Base-by-base conservation (phyloP, 2,797 vertebrate species). In the Galagoides demidoff region DNA sequence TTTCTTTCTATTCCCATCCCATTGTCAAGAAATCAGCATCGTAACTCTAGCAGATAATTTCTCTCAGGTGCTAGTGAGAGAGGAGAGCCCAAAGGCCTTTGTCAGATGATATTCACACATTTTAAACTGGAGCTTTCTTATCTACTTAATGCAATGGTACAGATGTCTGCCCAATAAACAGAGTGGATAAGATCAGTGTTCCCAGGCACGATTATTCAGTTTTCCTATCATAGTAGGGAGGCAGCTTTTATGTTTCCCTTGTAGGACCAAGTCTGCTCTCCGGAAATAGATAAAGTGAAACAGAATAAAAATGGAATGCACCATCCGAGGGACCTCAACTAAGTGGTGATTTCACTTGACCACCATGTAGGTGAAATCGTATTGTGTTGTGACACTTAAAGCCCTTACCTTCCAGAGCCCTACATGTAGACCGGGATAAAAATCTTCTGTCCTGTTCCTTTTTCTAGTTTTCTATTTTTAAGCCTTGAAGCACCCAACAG, bases 271-370 rank as follows among this genome's bases (percentile, higher is more conserved):
- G 9, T 34, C 14, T 61, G 14, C 59, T 85, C 71, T 20, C 57
- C 88, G 52, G 39, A 88, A 96, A 77, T 20, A 91, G 78, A 93
- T 81, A 34, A 84, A 87, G 89, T 89, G 29, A 95, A 85, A 88
- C 20, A 85, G 70, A 93, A 85, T 89, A 37, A 61, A 81, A 93
- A 89, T 66, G 55, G 82, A 86, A 76, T 63, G 59, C 13, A 2
- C 39, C 64, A 25, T 78, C 49, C 71, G 43, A 63, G 31, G 52
- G 82, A 84, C 71, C 34, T 74, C 85, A 87, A 76, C 64, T 39
- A 74, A 78, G 29, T 19, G 31, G 59, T 3, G 23, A 70, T 90
- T 92, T 90, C 70, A 90, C 43, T 57, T 78, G 64, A 85, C 61
- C 55, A 61, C 78, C 71, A 87, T 84, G 59, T 55, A 76, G 71